A percentile compares a stretch with the other conserved stretches of the same genome.
phyloP scores from a whole-genome alignment of 2,113 vertebrate species.

The Paramormyrops kingsleyae region DNA sequence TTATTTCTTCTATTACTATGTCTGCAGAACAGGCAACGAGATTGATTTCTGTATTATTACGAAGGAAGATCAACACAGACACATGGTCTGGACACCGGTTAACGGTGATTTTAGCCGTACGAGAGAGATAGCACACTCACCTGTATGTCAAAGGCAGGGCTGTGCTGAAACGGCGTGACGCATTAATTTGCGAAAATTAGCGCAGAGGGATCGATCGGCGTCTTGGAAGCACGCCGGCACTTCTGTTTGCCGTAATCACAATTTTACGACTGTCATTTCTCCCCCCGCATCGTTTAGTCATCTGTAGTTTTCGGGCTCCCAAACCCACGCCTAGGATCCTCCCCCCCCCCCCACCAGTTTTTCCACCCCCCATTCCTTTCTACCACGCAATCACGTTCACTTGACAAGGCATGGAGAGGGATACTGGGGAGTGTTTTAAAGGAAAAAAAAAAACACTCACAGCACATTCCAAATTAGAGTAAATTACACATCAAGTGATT shows the following conservation, averaged over 20 bases:
- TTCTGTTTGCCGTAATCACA: constrained; percentile 8
- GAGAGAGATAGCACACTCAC: not conserved
- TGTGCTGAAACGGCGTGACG: not conserved
- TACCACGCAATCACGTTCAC: constrained; percentile 47
- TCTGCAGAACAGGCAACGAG: constrained; percentile 72
- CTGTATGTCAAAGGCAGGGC: not conserved
- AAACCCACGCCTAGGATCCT: not conserved
- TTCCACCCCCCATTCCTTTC: not conserved
- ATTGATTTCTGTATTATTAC: constrained; percentile 55
- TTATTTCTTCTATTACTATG: constrained; percentile 74
- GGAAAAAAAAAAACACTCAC: constrained; percentile 38
- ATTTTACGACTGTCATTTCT: constrained; percentile 5
- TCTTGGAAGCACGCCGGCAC: not conserved
- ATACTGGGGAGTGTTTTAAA: constrained; percentile 34
- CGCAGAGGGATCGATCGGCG: not conserved
- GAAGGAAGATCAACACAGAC: constrained; percentile 14
- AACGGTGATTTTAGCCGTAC: not conserved
- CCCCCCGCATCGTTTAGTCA: not conserved
- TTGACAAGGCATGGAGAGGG: constrained; percentile 48
- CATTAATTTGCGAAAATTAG: not conserved
- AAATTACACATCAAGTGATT: constrained; percentile 60
- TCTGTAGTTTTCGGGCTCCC: constrained; percentile 22
- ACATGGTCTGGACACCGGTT: not conserved
- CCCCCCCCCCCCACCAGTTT: not conserved
- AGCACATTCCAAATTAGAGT: constrained; percentile 61